Percentiles rank a stretch among this genome's conserved stretches.
Conservation (phyloP, 2,888 invertebrate genomes). For the Philereme transversata region DNA sequence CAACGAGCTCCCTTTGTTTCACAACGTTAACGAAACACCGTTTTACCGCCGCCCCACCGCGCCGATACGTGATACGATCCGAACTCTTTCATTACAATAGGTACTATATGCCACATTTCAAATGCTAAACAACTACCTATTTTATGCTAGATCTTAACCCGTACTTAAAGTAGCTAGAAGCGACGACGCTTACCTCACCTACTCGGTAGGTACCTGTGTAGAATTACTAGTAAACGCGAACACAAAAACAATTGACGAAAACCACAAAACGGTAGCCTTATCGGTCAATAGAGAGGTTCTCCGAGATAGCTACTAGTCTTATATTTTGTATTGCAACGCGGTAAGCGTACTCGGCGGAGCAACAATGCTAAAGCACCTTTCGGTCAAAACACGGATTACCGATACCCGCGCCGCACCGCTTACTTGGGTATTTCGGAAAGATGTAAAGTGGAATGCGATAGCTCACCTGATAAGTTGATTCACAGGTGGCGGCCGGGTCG, state of each 20-base stretch:
- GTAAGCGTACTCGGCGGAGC: not conserved
- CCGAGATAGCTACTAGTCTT: no score
- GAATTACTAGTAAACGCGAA: no score
- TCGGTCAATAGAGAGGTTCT: not conserved
- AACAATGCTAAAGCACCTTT: not conserved
- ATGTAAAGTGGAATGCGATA: not conserved
- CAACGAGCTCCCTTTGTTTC: slow-evolving; percentile 1
- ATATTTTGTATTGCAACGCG: no score
- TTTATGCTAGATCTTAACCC: no score
- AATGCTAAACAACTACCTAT: no score
- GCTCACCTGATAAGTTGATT: slow-evolving; percentile 26
- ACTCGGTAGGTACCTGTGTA: no score
- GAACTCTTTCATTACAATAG: no score
- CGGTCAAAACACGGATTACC: not conserved
- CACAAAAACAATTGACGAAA: not conserved
- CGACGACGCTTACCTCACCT: no score
- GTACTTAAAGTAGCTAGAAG: no score
- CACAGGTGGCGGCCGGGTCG: slow-evolving; percentile 57
- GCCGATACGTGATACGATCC: no score
- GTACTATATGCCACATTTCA: no score
- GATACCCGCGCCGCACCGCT: not conserved
- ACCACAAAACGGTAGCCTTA: not conserved
- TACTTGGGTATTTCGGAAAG: not conserved
- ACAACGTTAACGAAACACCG: not conserved
- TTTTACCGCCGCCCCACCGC: no score